Conservation (phyloP, 2,113 vertebrate genomes). For the Symphodus melops region DNA sequence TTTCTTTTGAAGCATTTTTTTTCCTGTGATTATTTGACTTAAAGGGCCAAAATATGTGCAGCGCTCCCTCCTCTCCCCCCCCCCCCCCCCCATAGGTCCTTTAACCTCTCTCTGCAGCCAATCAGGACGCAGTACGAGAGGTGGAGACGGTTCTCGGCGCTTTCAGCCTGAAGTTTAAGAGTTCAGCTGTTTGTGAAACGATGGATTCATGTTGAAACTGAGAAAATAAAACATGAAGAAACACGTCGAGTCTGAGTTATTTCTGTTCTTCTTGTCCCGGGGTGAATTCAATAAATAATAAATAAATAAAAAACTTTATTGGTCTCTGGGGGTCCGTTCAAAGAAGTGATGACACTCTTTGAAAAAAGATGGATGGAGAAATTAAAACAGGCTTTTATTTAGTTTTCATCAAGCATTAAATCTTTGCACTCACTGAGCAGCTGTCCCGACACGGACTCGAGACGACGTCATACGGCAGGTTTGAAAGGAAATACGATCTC, state of each 20-base stretch:
- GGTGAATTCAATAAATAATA: too few relatives aligned
- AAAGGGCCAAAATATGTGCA: constrained; percentile 32
- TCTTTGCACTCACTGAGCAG: too few relatives aligned
- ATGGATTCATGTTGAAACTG: constrained; percentile 23
- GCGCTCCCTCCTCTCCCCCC: background rate
- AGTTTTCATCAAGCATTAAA: too few relatives aligned
- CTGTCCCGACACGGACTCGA: too few relatives aligned
- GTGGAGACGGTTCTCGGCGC: background rate
- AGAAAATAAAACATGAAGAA: constrained; percentile 6
- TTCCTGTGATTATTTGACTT: constrained; percentile 39
- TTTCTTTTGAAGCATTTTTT: background rate
- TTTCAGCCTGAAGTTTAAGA: constrained; percentile 5
- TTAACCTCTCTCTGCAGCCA: background rate
- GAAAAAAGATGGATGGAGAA: too few relatives aligned
- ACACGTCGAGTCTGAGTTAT: background rate
- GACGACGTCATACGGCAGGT: too few relatives aligned
- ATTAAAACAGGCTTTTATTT: too few relatives aligned
- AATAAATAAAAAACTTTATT: too few relatives aligned
- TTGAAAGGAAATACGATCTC: too few relatives aligned
- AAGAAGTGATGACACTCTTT: too few relatives aligned
- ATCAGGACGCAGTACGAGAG: background rate
- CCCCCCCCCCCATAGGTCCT: background rate
- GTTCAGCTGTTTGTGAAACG: constrained; percentile 1
- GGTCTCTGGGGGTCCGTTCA: too few relatives aligned
- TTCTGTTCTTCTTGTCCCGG: background rate